Evolutionary conservation across 2,888 invertebrate species (phyloP), one percentile per base, ranked within the genome.

Genomic region (Fragum sueziense): DNA sequence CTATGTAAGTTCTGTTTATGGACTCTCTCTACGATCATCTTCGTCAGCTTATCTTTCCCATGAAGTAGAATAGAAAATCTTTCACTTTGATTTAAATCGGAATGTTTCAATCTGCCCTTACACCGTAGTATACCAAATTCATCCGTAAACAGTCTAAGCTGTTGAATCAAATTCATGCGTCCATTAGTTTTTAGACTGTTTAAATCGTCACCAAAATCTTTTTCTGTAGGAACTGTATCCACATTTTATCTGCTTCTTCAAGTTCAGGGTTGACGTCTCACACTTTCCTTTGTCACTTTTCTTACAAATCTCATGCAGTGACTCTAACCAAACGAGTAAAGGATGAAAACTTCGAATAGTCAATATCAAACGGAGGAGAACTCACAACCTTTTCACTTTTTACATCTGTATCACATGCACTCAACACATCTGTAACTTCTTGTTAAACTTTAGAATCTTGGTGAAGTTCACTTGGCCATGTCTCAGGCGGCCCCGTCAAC

Each of bases 21-120:
- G 31, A 52, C 57, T 31, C 29, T 41, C 25, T 76, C 37, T 31
- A 76, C 25, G 22, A 65, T 33, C 22, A 76, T 9, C 20, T 52
- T 7, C 1, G 76, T 70, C 27, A 69, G 34, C 61, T 25, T 62
- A 6, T 51, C 41, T 1, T 31, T 27, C n/a, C 51, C 52, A 6
- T 61, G 76, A 31, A 76, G 25, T 14, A 70, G n/a, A 31, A 70
- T 69, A 3, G 76, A 70, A 52, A 22, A 41, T 37, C 65, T 61
- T 31, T 70, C 59, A 6, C 51, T 29, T 70, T 75, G 69, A 62
- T 22, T 29, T 29, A 61, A 51, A 22, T 37, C 37, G n/a, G 74
- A 65, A 57, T 74, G 65, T 74, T 62, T 54, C 52, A 67, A 67
- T 67, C 74, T 51, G 11, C 74, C 74, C 20, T 52, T 33, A 27